Conservation (phyloP, 1,140 invertebrate genomes). For the Idris sp. region DNA sequence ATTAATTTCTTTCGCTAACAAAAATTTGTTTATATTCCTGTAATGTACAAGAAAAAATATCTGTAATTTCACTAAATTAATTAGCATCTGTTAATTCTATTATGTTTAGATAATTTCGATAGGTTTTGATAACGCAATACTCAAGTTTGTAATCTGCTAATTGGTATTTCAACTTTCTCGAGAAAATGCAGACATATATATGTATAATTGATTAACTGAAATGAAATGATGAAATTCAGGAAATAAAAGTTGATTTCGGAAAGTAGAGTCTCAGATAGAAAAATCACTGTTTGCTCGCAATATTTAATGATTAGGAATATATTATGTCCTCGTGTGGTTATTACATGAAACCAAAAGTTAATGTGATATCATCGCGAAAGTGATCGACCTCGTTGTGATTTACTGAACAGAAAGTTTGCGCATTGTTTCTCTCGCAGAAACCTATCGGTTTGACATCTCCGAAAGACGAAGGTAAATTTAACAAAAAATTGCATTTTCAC, state of each 20-base stretch:
- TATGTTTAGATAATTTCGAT: conserved; percentile 20
- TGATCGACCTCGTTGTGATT: conserved; percentile 32
- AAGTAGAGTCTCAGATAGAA: too few relatives aligned
- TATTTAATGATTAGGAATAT: too few relatives aligned
- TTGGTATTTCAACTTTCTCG: conserved; percentile 9
- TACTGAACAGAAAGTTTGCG: conserved; percentile 40
- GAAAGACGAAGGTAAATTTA: conserved; percentile 1
- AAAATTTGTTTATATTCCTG: too few relatives aligned
- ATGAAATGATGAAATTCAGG: too few relatives aligned
- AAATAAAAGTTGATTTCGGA: not conserved
- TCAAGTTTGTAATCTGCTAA: conserved; percentile 23
- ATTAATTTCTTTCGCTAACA: conserved; percentile 22
- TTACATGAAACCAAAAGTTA: conserved; percentile 44
- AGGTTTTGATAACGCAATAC: conserved; percentile 20
- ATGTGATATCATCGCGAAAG: conserved; percentile 53
- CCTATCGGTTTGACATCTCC: conserved; percentile 31
- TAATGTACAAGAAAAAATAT: conserved; percentile 4
- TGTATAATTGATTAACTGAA: too few relatives aligned
- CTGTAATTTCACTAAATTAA: conserved; percentile 25
- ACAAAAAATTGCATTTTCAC: conserved; percentile 17
- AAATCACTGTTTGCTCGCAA: too few relatives aligned
- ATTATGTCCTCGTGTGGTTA: conserved; percentile 9
- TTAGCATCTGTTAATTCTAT: conserved; percentile 27
- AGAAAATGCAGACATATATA: conserved; percentile 10
- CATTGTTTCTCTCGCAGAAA: conserved; percentile 19